Evolutionary conservation across 2,888 invertebrate species (phyloP).

Genomic region (Agrypnus murinus): DNA sequence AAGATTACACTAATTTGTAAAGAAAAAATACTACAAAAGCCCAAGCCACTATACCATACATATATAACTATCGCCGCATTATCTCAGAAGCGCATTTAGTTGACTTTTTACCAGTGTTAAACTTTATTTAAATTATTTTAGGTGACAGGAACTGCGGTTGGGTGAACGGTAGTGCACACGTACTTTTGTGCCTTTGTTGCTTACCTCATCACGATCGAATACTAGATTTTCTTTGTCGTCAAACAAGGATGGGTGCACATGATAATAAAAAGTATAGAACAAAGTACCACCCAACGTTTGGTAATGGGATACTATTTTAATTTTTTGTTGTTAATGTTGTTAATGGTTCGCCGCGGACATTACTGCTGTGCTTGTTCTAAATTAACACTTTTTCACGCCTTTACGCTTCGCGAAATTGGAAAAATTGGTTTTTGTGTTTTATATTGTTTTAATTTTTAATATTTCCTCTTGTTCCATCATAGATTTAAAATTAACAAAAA

Average conservation of each 20-base stretch:
- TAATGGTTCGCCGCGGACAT: conserved; percentile 29
- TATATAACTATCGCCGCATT: conserved; percentile 4
- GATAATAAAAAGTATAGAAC: not conserved
- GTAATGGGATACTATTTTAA: conserved; percentile 30
- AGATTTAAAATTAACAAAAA: too few relatives aligned
- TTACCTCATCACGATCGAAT: conserved; percentile 26
- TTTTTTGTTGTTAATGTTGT: conserved; percentile 27
- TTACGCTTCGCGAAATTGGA: conserved; percentile 4
- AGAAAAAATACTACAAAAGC: too few relatives aligned
- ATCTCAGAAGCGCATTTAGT: conserved; percentile 23
- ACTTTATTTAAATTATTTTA: conserved; percentile 45
- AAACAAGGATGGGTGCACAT: conserved; percentile 27
- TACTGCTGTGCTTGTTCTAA: conserved; percentile 23
- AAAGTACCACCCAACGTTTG: conserved; percentile 21
- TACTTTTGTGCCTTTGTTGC: conserved; percentile 37
- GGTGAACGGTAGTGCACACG: conserved; percentile 42
- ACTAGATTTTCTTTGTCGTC: conserved; percentile 38
- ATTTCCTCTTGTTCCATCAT: too few relatives aligned
- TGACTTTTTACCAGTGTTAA: conserved; percentile 28
- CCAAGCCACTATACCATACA: too few relatives aligned
- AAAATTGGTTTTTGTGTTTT: conserved; percentile 4
- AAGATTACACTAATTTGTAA: too few relatives aligned
- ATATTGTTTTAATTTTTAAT: too few relatives aligned
- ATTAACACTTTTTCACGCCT: conserved; percentile 33
- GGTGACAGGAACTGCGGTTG: conserved; percentile 47